These are phyloP conservation scores for Malaclemys terrapin DNA, from an alignment of 2,113 vertebrate species.

Conservation along the genomic window DNA sequence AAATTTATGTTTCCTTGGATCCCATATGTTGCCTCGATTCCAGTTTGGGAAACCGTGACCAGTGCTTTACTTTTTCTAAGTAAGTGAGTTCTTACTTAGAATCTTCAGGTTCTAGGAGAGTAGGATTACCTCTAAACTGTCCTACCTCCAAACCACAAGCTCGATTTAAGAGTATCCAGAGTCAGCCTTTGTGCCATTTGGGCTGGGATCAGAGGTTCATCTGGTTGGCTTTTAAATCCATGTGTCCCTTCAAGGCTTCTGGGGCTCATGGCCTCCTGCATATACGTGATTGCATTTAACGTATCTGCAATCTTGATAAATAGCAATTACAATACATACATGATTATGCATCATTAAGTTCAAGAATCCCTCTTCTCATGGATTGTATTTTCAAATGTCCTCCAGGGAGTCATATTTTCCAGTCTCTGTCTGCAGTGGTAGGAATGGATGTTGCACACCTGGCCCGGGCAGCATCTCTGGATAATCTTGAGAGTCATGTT, in stretches of 20 bases:
- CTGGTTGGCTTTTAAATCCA: neutral
- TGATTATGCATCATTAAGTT: neutral
- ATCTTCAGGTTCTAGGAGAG: neutral
- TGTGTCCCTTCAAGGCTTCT: neutral
- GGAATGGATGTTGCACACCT: neutral
- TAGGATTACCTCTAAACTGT: neutral
- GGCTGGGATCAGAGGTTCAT: neutral
- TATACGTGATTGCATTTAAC: neutral
- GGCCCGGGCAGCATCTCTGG: neutral
- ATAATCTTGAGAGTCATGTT: neutral
- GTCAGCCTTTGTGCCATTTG: neutral
- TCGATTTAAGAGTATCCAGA: neutral
- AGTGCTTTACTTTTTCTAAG: neutral
- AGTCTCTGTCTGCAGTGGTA: too few relatives aligned
- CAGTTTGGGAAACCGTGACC: neutral
- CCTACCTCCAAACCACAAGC: neutral
- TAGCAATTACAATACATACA: neutral
- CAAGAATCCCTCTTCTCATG: neutral
- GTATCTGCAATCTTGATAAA: neutral
- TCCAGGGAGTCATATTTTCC: fast-evolving
- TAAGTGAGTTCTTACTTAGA: neutral
- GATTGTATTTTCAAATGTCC: neutral
- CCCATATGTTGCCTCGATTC: neutral
- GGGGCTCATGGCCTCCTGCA: neutral
- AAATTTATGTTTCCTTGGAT: neutral